A percentile compares a stretch with the other conserved stretches of the same genome.
phyloP scores from a whole-genome alignment of 1,140 invertebrate species.

The Diorhabda elongata region DNA sequence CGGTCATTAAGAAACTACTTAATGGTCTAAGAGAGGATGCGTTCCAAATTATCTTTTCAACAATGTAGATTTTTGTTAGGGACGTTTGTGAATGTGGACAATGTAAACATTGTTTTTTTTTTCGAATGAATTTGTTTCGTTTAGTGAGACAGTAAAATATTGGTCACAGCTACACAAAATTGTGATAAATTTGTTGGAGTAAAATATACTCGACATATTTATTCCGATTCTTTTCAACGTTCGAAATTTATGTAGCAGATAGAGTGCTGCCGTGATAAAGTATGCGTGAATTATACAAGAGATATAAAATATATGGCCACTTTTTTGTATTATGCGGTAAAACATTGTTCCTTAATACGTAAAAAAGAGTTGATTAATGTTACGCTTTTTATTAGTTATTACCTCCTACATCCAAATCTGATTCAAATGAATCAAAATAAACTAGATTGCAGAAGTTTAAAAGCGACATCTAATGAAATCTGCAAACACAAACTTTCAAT shows the following conservation, averaged over 20 bases:
- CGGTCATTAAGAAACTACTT: conserved; percentile 15
- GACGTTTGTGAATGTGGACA: neutral
- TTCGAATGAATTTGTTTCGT: neutral
- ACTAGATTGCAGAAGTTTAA: no score
- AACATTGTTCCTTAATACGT: no score
- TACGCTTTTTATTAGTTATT: no score
- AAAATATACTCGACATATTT: neutral
- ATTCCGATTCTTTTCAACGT: neutral
- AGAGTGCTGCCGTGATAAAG: no score
- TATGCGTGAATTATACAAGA: no score
- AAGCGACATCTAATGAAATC: no score
- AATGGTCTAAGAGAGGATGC: conserved; percentile 15
- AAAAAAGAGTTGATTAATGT: no score
- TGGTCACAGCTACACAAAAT: neutral
- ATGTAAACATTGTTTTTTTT: neutral
- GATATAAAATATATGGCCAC: no score
- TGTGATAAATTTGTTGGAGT: neutral
- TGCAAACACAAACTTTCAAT: no score
- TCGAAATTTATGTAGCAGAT: neutral
- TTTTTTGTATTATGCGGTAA: no score
- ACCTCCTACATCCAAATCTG: no score
- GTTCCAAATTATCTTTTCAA: conserved; percentile 11
- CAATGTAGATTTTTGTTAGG: conserved; percentile 12
- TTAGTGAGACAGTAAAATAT: conserved; percentile 1
- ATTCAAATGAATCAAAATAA: no score